Evolutionary conservation across 1,140 invertebrate genomes (phyloP).

Genomic region (Zaprionus africanus): DNA sequence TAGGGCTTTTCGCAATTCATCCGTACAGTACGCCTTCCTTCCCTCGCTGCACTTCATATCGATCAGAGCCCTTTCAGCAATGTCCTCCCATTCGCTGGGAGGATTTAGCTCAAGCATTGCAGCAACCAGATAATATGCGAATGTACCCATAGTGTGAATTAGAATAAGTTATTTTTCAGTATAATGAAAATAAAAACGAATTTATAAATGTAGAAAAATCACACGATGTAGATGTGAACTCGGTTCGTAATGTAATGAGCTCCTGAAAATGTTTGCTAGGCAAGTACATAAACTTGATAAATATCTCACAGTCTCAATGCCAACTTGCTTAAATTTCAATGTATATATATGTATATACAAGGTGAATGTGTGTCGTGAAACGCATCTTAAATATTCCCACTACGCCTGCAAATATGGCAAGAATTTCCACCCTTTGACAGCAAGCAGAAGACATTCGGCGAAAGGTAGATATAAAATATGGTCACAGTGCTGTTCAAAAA

Average conservation of each 20-base stretch:
- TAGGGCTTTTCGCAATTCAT: conserved; percentile 37
- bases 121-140: conserved; percentile 33
- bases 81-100: conserved; percentile 30
- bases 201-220: neutral
- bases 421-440: conserved; percentile 46
- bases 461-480: conserved; percentile 56
- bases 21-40: conserved; percentile 16
- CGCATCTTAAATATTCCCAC: conserved; percentile 14
- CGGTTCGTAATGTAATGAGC: neutral
- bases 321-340: neutral
- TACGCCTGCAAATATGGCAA: conserved; percentile 46
- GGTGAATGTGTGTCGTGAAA: neutral
- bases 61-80: conserved; percentile 21
- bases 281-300: neutral
- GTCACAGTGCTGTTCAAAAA: conserved; percentile 58
- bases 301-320: neutral
- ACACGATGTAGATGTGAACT: neutral
- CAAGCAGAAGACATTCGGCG: conserved; percentile 23
- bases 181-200: neutral
- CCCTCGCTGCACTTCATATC: neutral
- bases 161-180: neutral
- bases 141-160: conserved; percentile 29
- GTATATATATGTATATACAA: neutral
- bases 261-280: neutral
- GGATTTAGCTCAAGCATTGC: conserved; percentile 40